Evolutionary conservation across 2,113 vertebrate genomes (phyloP).

Genomic region (Hemichromis elongatus): DNA sequence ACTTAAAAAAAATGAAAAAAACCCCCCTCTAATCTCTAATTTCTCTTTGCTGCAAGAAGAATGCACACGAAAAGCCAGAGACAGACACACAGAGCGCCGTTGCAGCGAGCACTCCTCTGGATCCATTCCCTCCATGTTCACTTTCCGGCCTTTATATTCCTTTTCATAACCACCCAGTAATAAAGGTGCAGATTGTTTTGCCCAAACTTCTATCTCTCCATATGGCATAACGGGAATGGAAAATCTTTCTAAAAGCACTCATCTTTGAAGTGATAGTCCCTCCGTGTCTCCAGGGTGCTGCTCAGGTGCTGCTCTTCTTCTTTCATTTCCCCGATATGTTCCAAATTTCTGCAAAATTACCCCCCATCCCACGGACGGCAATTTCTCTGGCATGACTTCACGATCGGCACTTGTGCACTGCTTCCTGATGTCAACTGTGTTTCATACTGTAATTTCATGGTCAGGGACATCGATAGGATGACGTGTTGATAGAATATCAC

Average conservation of each 20-base stretch:
- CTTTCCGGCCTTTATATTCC: not conserved
- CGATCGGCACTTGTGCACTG: not conserved
- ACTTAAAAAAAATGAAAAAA: no score
- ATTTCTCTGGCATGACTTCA: slow-evolving; percentile 13
- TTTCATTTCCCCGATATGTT: slow-evolving; percentile 50
- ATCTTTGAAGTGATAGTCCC: slow-evolving; percentile 35
- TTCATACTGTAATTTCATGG: not conserved
- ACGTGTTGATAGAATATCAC: not conserved
- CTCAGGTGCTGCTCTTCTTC: slow-evolving; percentile 37
- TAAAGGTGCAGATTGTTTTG: slow-evolving; percentile 28
- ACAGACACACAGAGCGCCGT: not conserved
- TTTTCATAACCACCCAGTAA: not conserved
- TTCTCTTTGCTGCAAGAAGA: not conserved
- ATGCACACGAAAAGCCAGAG: not conserved
- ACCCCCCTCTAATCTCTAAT: no score
- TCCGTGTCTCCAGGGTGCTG: slow-evolving; percentile 15
- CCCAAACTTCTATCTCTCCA: not conserved
- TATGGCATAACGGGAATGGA: not conserved
- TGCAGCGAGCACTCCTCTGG: not conserved
- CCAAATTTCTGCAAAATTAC: slow-evolving; percentile 44
- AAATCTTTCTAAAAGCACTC: slow-evolving; percentile 35
- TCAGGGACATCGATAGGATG: not conserved
- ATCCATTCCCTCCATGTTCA: not conserved
- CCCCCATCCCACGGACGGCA: not conserved
- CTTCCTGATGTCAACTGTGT: not conserved